Evolutionary conservation across 2,797 vertebrate species (phyloP).

Genomic region (Sebastolobus altivelis): DNA sequence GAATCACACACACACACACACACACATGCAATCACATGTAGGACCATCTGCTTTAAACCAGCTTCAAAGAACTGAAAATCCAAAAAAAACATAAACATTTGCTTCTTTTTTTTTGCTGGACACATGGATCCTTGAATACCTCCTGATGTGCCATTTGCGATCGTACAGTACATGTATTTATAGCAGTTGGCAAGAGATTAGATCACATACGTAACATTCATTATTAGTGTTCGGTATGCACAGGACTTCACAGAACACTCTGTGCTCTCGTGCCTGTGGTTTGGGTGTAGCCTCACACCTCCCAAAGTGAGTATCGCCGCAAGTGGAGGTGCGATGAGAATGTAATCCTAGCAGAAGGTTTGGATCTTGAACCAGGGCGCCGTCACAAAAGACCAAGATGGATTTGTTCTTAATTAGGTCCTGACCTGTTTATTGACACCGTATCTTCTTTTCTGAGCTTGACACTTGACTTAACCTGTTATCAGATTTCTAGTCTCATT

Average conservation of each 20-base stretch:
- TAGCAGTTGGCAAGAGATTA: background rate
- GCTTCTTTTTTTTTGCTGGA: background rate
- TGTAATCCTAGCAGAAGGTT: constrained; percentile 22
- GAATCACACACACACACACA: background rate
- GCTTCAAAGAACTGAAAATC: background rate
- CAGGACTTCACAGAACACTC: constrained; percentile 26
- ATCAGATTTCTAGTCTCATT: constrained; percentile 40
- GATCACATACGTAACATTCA: background rate
- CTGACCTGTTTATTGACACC: constrained; percentile 54
- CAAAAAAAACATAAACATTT: background rate
- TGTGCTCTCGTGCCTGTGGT: constrained; percentile 60
- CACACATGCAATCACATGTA: too few relatives aligned
- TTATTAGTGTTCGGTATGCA: background rate
- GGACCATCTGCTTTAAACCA: background rate
- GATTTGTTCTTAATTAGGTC: constrained; percentile 27
- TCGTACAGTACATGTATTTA: constrained; percentile 2
- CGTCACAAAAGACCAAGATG: constrained; percentile 18
- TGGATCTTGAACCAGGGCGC: constrained; percentile 25
- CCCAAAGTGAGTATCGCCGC: constrained; percentile 48
- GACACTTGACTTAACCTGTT: constrained; percentile 19
- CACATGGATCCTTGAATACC: background rate
- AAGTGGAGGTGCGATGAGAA: constrained; percentile 48
- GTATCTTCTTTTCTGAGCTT: constrained; percentile 23
- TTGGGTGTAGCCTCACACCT: constrained; percentile 74
- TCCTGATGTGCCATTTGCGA: background rate